Conservation (phyloP, 2,888 invertebrate species). For the Spisula subtruncata region DNA sequence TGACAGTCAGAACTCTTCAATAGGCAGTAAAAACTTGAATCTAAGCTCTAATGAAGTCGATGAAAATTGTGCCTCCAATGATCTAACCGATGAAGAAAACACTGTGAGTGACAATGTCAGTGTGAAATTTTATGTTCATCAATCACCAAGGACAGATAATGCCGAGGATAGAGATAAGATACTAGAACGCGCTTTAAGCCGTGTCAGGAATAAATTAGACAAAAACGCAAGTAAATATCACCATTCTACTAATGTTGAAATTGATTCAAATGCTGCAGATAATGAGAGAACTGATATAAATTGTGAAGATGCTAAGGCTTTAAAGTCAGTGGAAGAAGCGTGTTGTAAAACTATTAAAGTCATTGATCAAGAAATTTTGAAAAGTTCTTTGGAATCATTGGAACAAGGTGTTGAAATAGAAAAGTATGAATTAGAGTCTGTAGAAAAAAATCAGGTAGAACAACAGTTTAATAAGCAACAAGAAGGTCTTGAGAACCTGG, state of each 20-base stretch:
- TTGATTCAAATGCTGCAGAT: neutral
- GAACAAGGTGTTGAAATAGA: neutral
- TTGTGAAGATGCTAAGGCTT: neutral
- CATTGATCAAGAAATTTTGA: constrained; percentile 4
- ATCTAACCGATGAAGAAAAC: neutral
- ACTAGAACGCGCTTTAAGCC: constrained; percentile 35
- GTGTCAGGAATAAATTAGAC: constrained; percentile 30
- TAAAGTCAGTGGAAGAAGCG: neutral
- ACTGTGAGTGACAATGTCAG: neutral
- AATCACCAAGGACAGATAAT: constrained; percentile 45
- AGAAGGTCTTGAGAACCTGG: constrained; percentile 29
- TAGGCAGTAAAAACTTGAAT: neutral
- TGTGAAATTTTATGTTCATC: constrained; percentile 31
- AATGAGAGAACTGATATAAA: neutral
- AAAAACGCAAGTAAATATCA: neutral
- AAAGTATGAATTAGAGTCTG: constrained; percentile 20
- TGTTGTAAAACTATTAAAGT: constrained; percentile 10
- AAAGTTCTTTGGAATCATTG: neutral
- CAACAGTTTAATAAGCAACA: neutral
- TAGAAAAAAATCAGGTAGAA: neutral
- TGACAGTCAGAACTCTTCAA: neutral
- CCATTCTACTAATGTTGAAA: constrained; percentile 24
- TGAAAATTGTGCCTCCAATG: neutral
- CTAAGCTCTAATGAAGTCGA: neutral
- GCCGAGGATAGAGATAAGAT: constrained; percentile 30